Conservation (phyloP, 2,113 vertebrate species). For the Perccottus glenii region DNA sequence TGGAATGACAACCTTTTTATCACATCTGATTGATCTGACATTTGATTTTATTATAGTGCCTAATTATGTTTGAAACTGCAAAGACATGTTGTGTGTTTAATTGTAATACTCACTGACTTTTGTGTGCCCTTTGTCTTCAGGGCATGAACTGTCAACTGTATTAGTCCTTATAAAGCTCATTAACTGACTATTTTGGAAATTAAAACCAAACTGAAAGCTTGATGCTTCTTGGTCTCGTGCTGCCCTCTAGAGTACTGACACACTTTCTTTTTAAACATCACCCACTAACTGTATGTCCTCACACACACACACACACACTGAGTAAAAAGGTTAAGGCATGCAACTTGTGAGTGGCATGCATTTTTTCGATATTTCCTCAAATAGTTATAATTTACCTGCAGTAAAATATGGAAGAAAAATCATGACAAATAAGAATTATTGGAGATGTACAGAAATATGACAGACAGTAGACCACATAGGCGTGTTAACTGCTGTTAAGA, state of each 20-base stretch:
- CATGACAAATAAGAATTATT: not conserved
- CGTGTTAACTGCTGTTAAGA: conserved; percentile 7
- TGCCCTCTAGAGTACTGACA: conserved; percentile 87
- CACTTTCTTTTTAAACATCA: not conserved
- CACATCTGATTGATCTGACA: conserved; percentile 19
- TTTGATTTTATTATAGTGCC: not conserved
- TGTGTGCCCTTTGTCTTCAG: not conserved
- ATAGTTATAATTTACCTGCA: not conserved
- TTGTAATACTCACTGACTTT: not conserved
- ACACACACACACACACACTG: not conserved
- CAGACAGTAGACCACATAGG: not conserved
- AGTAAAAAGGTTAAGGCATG: not conserved
- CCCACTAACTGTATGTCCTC: not conserved
- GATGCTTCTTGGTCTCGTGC: conserved; percentile 80
- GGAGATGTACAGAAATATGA: not conserved
- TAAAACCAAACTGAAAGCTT: not conserved
- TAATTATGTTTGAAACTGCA: not conserved
- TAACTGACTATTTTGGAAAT: not conserved
- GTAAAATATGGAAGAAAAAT: not conserved
- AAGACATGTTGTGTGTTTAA: not conserved
- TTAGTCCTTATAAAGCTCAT: not conserved
- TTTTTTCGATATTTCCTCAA: too few species aligned
- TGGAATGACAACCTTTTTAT: conserved; percentile 23
- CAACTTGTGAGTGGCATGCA: not conserved
- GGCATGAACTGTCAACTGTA: not conserved